A percentile compares a stretch with the other conserved stretches of the same genome.
phyloP scores from a whole-genome alignment of 2,113 vertebrate genomes.

The Hoplias malabaricus region DNA sequence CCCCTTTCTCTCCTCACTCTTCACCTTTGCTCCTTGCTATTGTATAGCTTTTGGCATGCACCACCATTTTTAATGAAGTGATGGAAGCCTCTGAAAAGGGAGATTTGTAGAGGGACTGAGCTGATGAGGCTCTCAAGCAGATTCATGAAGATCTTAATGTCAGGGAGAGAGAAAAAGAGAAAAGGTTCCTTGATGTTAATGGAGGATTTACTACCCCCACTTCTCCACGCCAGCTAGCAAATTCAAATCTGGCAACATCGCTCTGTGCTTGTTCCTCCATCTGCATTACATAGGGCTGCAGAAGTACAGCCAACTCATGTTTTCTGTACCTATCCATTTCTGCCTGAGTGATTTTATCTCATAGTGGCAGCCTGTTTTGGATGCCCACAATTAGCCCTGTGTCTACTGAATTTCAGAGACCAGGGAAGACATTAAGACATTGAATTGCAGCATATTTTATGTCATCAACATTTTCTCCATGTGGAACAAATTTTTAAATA shows the following conservation, averaged over 20 bases:
- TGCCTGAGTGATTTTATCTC: not conserved
- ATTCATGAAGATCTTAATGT: conserved; percentile 35
- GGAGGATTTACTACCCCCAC: conserved; percentile 19
- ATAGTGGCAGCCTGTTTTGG: not conserved
- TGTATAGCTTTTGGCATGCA: conserved; percentile 39
- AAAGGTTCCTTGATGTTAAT: not conserved
- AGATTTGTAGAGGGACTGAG: conserved; percentile 33
- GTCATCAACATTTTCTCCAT: no score
- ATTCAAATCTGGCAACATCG: not conserved
- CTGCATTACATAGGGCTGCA: not conserved
- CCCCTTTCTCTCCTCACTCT: not conserved
- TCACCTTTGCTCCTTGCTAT: conserved; percentile 29
- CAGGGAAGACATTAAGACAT: not conserved
- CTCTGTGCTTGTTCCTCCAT: not conserved
- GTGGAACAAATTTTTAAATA: no score
- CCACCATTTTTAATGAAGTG: conserved; percentile 29
- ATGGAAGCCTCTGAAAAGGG: conserved; percentile 39
- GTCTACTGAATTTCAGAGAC: not conserved
- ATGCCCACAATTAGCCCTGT: not conserved
- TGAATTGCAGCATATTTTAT: not conserved
- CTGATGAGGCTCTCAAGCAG: conserved; percentile 37
- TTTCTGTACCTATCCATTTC: not conserved
- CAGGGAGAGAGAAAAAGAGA: conserved; percentile 17
- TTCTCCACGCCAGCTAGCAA: not conserved
- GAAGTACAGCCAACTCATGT: not conserved